A percentile compares a stretch with the other conserved stretches of the same genome.
Evolutionary conservation across 2,888 invertebrate genomes (phyloP).

Genomic region (Lithosia quadra): DNA sequence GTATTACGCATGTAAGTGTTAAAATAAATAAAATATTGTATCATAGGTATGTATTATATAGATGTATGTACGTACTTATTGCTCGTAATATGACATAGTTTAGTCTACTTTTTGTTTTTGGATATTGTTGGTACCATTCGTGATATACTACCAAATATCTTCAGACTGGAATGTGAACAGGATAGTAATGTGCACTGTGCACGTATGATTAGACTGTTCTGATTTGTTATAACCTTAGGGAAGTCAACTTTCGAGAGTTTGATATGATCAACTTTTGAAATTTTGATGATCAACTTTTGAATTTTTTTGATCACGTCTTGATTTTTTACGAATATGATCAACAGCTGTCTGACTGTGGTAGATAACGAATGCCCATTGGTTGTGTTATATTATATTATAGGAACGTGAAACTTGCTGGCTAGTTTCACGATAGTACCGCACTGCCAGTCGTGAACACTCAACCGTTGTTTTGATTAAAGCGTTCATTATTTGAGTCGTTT

Average conservation of each 20-base stretch:
- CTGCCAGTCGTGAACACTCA: too few relatives aligned
- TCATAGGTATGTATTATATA: slow-evolving; percentile 35
- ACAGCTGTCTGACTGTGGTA: neutral
- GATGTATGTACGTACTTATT: slow-evolving; percentile 1
- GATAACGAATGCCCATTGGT: neutral
- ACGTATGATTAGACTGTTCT: too few relatives aligned
- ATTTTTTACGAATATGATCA: neutral
- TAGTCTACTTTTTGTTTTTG: neutral
- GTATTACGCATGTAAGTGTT: slow-evolving; percentile 22
- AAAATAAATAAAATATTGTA: slow-evolving; percentile 48
- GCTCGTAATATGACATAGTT: slow-evolving; percentile 7
- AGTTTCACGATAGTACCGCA: too few relatives aligned
- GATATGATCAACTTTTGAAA: too few relatives aligned
- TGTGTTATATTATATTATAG: too few relatives aligned
- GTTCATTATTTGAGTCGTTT: neutral
- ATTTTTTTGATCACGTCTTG: neutral
- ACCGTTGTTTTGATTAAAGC: neutral
- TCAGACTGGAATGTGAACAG: neutral
- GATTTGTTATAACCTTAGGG: too few relatives aligned
- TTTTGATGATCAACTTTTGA: neutral
- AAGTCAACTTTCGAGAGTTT: too few relatives aligned
- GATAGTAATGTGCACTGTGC: too few relatives aligned
- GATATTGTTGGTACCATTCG: neutral
- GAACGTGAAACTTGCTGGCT: neutral
- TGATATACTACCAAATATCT: neutral